phyloP scores from a whole-genome alignment of 2,113 vertebrate genomes.

The Proterorhinus semilunaris region DNA sequence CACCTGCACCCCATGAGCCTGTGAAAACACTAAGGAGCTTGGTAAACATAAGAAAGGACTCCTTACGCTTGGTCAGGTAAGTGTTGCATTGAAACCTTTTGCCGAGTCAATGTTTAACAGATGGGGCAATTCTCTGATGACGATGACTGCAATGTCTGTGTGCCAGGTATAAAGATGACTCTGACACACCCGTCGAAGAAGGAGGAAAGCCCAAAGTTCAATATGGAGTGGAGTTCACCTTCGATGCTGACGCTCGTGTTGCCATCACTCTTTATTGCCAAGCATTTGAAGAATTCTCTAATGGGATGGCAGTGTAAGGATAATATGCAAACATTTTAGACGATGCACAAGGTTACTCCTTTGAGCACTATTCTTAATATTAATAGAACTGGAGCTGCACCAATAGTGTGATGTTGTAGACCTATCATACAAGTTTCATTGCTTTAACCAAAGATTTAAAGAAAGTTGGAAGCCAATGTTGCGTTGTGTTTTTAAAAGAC shows the following conservation, averaged over 20 bases:
- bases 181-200: slow-evolving; percentile 85
- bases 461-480: too few relatives aligned
- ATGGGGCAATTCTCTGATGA: neutral
- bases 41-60: slow-evolving; percentile 98
- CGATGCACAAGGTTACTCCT: neutral
- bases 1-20: slow-evolving; percentile 95
- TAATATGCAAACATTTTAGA: neutral
- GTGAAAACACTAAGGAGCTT: slow-evolving; percentile 96
- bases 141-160: neutral
- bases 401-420: too few relatives aligned
- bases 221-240: slow-evolving; percentile 96
- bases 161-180: slow-evolving; percentile 92
- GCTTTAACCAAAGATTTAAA: too few relatives aligned
- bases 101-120: neutral
- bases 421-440: too few relatives aligned
- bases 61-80: slow-evolving; percentile 92
- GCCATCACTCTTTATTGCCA: slow-evolving; percentile 97
- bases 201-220: slow-evolving; percentile 86
- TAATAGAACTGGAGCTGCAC: too few relatives aligned
- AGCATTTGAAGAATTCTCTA: slow-evolving; percentile 92
- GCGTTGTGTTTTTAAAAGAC: too few relatives aligned
- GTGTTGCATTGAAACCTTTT: neutral
- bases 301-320: slow-evolving; percentile 93
- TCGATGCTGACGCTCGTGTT: slow-evolving; percentile 93
- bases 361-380: too few relatives aligned